Conservation (phyloP, 64 coral and sea anemone species). For the Montipora efflorescens region DNA sequence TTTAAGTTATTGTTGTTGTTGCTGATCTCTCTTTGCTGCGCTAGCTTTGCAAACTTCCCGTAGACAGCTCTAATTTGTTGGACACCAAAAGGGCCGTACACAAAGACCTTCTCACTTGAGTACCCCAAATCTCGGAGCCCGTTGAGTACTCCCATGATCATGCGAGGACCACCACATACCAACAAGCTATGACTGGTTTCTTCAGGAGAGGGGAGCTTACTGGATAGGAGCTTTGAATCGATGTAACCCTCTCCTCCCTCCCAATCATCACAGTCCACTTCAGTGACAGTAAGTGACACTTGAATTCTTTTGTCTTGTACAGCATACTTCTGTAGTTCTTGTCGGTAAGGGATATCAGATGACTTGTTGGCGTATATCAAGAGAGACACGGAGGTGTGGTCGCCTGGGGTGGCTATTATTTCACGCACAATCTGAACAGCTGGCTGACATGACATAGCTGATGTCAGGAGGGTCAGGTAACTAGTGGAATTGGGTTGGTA, state of each 20-base stretch:
- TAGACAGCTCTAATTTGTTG: constrained; percentile 62
- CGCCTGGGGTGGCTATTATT: constrained; percentile 10
- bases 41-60: constrained; percentile 41
- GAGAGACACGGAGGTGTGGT: constrained; percentile 23
- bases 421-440: constrained; percentile 62
- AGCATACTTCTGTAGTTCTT: constrained; percentile 34
- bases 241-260: constrained; percentile 71
- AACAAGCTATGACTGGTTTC: constrained; percentile 43
- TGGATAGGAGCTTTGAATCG: constrained; percentile 45
- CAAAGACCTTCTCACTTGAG: constrained; percentile 61
- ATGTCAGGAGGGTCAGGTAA: constrained; percentile 29
- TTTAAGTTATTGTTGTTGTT: neutral
- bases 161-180: constrained; percentile 56
- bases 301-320: neutral
- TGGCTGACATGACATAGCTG: constrained; percentile 40
- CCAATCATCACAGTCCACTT: constrained; percentile 52
- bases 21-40: constrained; percentile 32
- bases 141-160: constrained; percentile 50
- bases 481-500: constrained; percentile 29
- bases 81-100: constrained; percentile 65
- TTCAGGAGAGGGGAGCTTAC: constrained; percentile 25
- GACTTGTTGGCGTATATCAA: constrained; percentile 17
- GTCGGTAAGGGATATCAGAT: constrained; percentile 42
- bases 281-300: constrained; percentile 29
- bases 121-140: constrained; percentile 40